These are phyloP conservation scores for Pseudomyrmex gracilis DNA, from an alignment of 1,140 invertebrate species.

Conservation along the genomic window DNA sequence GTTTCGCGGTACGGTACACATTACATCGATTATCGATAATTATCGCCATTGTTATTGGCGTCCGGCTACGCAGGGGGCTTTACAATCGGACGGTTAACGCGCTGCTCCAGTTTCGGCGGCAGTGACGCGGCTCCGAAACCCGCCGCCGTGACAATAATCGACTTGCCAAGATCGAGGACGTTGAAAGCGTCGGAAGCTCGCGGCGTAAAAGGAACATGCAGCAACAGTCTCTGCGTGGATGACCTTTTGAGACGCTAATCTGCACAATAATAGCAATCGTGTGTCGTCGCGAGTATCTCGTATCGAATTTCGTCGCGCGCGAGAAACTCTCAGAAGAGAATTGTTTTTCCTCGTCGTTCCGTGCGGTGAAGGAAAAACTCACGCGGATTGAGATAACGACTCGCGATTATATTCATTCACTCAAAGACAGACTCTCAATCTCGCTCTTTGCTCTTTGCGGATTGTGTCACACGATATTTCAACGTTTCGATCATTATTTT, in stretches of 20 bases:
- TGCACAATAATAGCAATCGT: neutral
- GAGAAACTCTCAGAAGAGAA: neutral
- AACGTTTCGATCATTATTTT: neutral
- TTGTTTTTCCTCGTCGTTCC: neutral
- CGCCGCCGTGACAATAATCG: neutral
- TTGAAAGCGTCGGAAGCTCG: neutral
- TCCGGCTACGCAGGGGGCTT: neutral
- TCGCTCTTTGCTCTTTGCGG: neutral
- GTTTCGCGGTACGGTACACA: neutral
- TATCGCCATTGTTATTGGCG: conserved; percentile 12
- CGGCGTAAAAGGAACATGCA: conserved; percentile 1
- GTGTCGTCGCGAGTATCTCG: neutral
- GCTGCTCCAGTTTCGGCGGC: conserved; percentile 16
- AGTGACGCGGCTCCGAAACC: neutral
- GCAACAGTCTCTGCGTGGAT: conserved; percentile 17
- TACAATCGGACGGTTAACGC: conserved; percentile 24
- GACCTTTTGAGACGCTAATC: conserved; percentile 29
- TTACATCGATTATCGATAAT: conserved; percentile 27
- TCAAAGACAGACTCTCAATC: neutral
- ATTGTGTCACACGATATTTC: neutral
- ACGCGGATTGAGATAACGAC: neutral
- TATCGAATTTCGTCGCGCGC: conserved; percentile 11
- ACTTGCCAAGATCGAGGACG: conserved; percentile 1
- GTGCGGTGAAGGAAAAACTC: neutral
- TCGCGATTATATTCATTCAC: neutral